A percentile compares a stretch with the other conserved stretches of the same genome.
Evolutionary conservation across 2,113 vertebrate genomes (phyloP).

Genomic region (Phainopepla nitens): DNA sequence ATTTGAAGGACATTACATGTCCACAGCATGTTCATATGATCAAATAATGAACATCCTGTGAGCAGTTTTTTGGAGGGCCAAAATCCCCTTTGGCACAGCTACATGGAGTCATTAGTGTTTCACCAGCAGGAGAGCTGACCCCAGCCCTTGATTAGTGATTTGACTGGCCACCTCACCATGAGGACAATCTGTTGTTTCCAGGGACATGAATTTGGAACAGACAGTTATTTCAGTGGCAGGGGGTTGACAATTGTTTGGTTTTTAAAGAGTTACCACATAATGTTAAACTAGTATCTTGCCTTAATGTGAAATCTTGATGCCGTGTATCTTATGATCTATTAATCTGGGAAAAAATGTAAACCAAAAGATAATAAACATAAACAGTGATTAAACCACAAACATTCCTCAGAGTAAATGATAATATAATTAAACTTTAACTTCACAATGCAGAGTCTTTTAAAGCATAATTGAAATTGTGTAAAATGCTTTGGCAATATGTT

Average conservation of each 20-base stretch:
- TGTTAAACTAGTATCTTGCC: conserved; percentile 13
- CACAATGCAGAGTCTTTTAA: conserved; percentile 24
- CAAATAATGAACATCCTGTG: neutral
- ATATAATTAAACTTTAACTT: conserved; percentile 48
- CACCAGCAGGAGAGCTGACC: neutral
- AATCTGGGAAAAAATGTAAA: conserved; percentile 55
- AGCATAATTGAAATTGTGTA: conserved; percentile 35
- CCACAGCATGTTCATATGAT: neutral
- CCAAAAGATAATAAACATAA: conserved; percentile 54
- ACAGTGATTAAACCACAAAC: conserved; percentile 29
- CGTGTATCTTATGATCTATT: conserved; percentile 43
- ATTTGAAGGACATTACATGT: neutral
- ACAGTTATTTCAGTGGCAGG: neutral
- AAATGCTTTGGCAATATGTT: conserved; percentile 35
- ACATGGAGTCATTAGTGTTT: neutral
- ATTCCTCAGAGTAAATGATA: conserved; percentile 27
- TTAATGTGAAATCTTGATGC: conserved; percentile 13
- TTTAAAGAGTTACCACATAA: conserved; percentile 36
- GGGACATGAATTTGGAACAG: neutral
- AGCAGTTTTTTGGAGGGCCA: neutral
- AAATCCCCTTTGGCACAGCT: neutral
- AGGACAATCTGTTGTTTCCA: neutral
- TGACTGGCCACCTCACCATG: neutral
- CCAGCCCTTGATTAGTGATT: neutral
- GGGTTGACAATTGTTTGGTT: conserved; percentile 33